Evolutionary conservation across 2,888 invertebrate species (phyloP), one percentile per base, ranked within the genome.

Genomic region (Gerris lacustris): DNA sequence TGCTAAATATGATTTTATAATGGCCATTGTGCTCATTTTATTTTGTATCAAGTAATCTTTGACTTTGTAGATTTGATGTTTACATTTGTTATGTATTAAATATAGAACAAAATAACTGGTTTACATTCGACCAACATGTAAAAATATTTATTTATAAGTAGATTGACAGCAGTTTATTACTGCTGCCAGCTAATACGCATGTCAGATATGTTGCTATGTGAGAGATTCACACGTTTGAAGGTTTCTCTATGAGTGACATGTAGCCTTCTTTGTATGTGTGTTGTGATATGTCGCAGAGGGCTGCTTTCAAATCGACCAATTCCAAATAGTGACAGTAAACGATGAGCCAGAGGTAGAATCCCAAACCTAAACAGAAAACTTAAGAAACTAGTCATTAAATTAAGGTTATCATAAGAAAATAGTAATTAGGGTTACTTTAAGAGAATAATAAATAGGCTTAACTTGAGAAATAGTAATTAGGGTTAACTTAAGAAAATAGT

Each of bases 271-370:
- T 63, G 63, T 72, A 47, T 5, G 74, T 73, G 31, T 72, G 72
- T 44, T 74, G 74, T 6, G 73, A 73, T 11, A 71, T 69, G 5
- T 74, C 72, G 66, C 66, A 74, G 66, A 74, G 67, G 31, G 73
- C 72, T 17, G 69, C 47, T 68, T 75, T 75, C 18, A 69, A 70
- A 62, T 73, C 75, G 17, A 80, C 80, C 45, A 81, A 77, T 71
- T 79, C 79, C 70, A 79, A 78, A 74, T 82, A 82, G 67, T 80
- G 79, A 67, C 81, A 81, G 76, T 81, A 82, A 5, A 82, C 82
- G 6, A 80, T 80, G 66, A 81, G 77, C 79, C 81, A 81, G 70
- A 79, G 75, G 76, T 81, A 81, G 72, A 81, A 77, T 67, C 78
- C 77, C 69, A 76, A 70, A 17, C 71, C 72, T 73, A 69, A 62